Conservation (phyloP, 2,113 vertebrate species). For the Oncorhynchus gorbuscha region DNA sequence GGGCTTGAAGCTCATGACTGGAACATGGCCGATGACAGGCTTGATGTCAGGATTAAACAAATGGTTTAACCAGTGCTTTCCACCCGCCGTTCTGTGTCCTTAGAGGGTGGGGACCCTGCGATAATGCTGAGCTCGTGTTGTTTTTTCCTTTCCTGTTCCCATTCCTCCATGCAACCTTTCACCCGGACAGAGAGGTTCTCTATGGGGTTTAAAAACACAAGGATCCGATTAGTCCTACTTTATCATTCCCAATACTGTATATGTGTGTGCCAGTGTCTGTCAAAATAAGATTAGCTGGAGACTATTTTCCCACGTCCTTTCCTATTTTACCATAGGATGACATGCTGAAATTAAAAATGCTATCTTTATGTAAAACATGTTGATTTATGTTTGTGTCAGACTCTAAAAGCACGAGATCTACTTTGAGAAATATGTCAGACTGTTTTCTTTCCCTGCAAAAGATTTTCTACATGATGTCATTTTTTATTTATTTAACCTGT, state of each 20-base stretch:
- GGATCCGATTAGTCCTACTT: slow-evolving; percentile 18
- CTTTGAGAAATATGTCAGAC: too few relatives aligned
- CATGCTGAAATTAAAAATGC: neutral
- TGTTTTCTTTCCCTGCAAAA: too few relatives aligned
- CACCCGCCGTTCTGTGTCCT: slow-evolving; percentile 60
- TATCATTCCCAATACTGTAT: neutral
- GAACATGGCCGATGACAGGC: slow-evolving; percentile 4
- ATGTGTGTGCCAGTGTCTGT: neutral
- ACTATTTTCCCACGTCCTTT: neutral
- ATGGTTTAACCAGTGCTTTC: slow-evolving; percentile 48
- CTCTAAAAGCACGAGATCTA: too few relatives aligned
- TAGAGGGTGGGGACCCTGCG: slow-evolving; percentile 70
- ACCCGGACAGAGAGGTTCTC: slow-evolving; percentile 17
- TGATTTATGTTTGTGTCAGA: neutral
- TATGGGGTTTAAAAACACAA: slow-evolving; percentile 31
- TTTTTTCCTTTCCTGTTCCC: slow-evolving; percentile 40
- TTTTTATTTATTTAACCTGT: too few relatives aligned
- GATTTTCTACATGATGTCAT: too few relatives aligned
- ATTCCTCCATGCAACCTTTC: slow-evolving; percentile 45
- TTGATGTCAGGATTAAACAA: slow-evolving; percentile 42
- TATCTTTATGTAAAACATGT: neutral
- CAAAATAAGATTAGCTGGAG: neutral
- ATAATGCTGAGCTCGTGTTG: slow-evolving; percentile 51
- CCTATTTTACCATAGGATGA: neutral
- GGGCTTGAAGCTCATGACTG: neutral